Evolutionary conservation across 2,888 invertebrate species (phyloP).

Genomic region (Metacarcinus magister): DNA sequence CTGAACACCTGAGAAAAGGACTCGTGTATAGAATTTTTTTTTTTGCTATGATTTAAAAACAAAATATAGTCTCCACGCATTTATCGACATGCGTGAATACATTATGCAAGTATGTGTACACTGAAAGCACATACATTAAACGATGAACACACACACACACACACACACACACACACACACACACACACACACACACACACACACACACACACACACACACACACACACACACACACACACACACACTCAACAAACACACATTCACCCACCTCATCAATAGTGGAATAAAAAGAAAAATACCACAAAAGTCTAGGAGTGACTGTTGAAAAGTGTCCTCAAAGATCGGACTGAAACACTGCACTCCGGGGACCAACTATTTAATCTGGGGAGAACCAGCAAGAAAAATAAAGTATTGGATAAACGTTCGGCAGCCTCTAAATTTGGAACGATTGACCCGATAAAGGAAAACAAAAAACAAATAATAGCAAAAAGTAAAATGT

Average conservation of each 20-base stretch:
- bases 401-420: slow-evolving; percentile 12
- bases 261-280: background rate
- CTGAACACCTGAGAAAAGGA: background rate
- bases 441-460: slow-evolving; percentile 31
- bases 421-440: slow-evolving; percentile 8
- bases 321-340: slow-evolving; percentile 33
- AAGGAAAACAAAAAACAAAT: background rate
- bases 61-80: background rate
- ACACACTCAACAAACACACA: background rate
- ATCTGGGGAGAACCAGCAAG: background rate
- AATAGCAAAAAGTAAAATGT: background rate
- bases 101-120: too few relatives aligned
- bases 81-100: too few relatives aligned
- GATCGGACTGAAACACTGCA: slow-evolving; percentile 38
- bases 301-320: background rate
- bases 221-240: slow-evolving; percentile 43
- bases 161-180: background rate
- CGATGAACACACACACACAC: background rate
- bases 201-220: background rate
- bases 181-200: slow-evolving; percentile 52
- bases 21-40: background rate
- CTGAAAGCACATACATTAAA: background rate
- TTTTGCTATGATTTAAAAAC: background rate
- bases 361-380: slow-evolving; percentile 21
- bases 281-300: background rate